phyloP scores from a whole-genome alignment of 2,113 vertebrate species.

The Peromyscus leucopus region DNA sequence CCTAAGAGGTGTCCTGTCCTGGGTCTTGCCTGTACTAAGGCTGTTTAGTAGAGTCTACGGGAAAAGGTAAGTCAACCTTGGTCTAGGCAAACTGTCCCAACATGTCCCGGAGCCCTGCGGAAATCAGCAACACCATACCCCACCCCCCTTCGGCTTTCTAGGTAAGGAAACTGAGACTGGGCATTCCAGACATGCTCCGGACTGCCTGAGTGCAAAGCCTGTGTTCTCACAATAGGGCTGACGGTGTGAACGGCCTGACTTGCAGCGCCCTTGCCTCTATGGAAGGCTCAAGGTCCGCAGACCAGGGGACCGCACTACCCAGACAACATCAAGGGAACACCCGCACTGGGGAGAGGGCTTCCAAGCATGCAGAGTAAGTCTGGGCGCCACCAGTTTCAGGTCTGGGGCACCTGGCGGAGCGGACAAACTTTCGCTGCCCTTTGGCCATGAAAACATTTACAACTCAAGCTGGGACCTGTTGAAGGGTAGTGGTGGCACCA shows the following conservation, averaged over 20 bases:
- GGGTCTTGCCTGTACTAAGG: not conserved
- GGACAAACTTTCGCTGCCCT: conserved; percentile 8
- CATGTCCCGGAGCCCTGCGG: not conserved
- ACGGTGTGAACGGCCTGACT: not conserved
- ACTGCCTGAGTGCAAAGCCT: not conserved
- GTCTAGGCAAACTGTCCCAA: not conserved
- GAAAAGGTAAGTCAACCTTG: not conserved
- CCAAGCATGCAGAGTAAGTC: not conserved
- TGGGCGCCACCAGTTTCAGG: not conserved
- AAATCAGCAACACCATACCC: not conserved
- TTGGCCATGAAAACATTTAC: not conserved
- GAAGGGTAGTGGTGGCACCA: not conserved
- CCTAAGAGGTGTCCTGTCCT: not conserved
- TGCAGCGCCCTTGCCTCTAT: not conserved
- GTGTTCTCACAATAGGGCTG: not conserved
- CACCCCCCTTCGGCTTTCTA: not conserved
- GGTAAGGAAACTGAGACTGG: conserved; percentile 39
- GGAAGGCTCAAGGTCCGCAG: not conserved
- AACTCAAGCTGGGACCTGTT: not conserved
- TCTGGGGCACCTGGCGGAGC: not conserved
- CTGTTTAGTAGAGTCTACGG: not conserved
- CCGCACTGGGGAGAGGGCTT: not conserved
- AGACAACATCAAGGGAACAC: not conserved
- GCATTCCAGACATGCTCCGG: not conserved
- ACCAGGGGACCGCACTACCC: not conserved